Base-by-base conservation (phyloP, 2,797 vertebrate species). In the Tarsius wallacei region DNA sequence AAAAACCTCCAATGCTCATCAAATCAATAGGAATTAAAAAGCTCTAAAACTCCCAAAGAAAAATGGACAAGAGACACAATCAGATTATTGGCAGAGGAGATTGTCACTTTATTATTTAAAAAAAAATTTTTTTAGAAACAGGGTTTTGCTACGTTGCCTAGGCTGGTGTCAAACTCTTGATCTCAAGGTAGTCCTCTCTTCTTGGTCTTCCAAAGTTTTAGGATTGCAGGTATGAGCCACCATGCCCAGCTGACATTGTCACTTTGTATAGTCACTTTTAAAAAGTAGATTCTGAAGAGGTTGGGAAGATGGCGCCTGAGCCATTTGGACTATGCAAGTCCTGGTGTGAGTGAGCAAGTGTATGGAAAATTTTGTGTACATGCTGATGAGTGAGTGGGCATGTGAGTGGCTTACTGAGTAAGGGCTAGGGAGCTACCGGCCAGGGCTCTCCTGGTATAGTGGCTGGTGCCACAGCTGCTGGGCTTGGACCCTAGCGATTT, bases 11-110 rank as follows among this genome's bases (percentile, higher is more conserved):
- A 84, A 78, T 42, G 42, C 42, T 42, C 42, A 42, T 42, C 42
- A 42, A 42, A 42, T 68, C 31, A 77, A 55, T 64, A 96, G 84
- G 14, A 94, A 95, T 80, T 81, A 84, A 89, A 97, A 96, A 86
- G 33, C 13, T 57, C 64, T 76, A 83, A 96, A 74, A 53, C 1
- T 5, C n/a, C 47, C 13, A 84, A 78, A 92, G 36, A 51, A 28
- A 91, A 59, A 92, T 77, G 76, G 22, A 28, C 24, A 93, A 90
- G 93, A 77, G 28, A 77, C 16, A 96, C 66, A 26, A 87, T 70
- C 16, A 91, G 63, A 87, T 61, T 82, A 71, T 81, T 74, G 49
- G 64, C n/a, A 91, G 80, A 91, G 12, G 63, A 94, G 86, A 96
- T 89, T n/a, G 9, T 80, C 9, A 84, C n/a, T 70, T 33, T 33